Evolutionary conservation across 2,888 invertebrate genomes (phyloP).

Genomic region (Drosophila nr. medialis): DNA sequence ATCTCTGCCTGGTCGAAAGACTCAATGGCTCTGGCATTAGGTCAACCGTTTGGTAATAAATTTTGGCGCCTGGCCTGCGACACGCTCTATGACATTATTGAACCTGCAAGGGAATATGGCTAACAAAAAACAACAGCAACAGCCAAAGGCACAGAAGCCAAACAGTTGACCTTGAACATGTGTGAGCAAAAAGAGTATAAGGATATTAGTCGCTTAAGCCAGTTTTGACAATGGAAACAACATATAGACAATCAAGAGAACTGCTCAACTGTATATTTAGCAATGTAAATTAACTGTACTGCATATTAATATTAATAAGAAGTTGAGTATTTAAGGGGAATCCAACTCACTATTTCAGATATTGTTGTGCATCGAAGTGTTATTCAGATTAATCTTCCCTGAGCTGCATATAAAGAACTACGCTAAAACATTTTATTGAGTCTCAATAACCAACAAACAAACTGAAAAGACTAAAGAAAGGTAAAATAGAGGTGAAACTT

Average conservation of each 20-base stretch:
- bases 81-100: slow-evolving; percentile 77
- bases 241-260: neutral
- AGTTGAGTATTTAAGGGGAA: neutral
- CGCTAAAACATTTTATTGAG: neutral
- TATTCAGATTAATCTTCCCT: neutral
- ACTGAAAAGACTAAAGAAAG: neutral
- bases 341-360: neutral
- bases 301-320: neutral
- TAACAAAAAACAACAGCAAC: slow-evolving; percentile 37
- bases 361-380: neutral
- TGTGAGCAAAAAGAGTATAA: slow-evolving; percentile 11
- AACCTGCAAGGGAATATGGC: slow-evolving; percentile 71
- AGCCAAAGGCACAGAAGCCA: slow-evolving; percentile 55
- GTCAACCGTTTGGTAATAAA: slow-evolving; percentile 74
- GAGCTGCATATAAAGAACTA: neutral
- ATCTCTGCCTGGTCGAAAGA: slow-evolving; percentile 22
- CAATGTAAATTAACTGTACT: neutral
- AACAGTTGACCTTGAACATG: slow-evolving; percentile 64
- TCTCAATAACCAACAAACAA: slow-evolving; percentile 3
- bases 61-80: slow-evolving; percentile 74
- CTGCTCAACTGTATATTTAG: neutral
- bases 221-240: slow-evolving; percentile 10
- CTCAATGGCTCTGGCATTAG: slow-evolving; percentile 49
- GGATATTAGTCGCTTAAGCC: slow-evolving; percentile 18
- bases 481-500: slow-evolving; percentile 23